Conservation (phyloP, 2,797 vertebrate species). For the Hydrolagus colliei region DNA sequence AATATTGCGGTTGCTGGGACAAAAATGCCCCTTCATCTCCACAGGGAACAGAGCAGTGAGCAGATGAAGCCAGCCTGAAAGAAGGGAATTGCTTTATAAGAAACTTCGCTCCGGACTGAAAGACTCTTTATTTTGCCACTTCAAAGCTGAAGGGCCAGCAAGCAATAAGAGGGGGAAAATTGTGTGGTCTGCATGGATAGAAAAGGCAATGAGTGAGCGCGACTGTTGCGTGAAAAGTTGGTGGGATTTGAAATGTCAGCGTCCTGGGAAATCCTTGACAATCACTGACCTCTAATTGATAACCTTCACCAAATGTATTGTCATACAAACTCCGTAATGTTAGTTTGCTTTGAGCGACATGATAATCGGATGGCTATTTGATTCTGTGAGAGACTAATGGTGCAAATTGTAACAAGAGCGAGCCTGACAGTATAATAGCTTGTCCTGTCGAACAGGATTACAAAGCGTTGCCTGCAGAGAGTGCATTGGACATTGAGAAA, state of each 20-base stretch:
- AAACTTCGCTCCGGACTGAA: not conserved
- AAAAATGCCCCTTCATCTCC: constrained; percentile 46
- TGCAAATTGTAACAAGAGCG: not conserved
- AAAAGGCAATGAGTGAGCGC: constrained; percentile 36
- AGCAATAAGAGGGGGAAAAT: constrained; percentile 38
- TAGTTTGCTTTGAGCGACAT: not conserved
- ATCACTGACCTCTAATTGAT: constrained; percentile 36
- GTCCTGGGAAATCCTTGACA: constrained; percentile 39
- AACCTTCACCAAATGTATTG: not conserved
- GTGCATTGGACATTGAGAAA: not conserved
- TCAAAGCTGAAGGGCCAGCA: constrained; percentile 37
- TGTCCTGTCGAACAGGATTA: not conserved
- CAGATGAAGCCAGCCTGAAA: constrained; percentile 42
- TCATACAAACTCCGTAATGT: not conserved
- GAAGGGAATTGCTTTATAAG: constrained; percentile 36
- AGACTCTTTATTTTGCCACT: constrained; percentile 43
- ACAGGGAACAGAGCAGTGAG: constrained; percentile 37
- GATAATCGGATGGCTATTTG: not conserved
- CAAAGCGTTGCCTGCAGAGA: not conserved
- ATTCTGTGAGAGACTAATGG: no score
- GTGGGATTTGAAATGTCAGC: constrained; percentile 39
- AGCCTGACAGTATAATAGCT: no score
- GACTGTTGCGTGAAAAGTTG: constrained; percentile 39
- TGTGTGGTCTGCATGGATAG: constrained; percentile 33
- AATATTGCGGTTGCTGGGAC: constrained; percentile 50